Evolutionary conservation across 2,888 invertebrate genomes (phyloP), one percentile per base, ranked within the genome.

Genomic region (Eristalis intricaria): DNA sequence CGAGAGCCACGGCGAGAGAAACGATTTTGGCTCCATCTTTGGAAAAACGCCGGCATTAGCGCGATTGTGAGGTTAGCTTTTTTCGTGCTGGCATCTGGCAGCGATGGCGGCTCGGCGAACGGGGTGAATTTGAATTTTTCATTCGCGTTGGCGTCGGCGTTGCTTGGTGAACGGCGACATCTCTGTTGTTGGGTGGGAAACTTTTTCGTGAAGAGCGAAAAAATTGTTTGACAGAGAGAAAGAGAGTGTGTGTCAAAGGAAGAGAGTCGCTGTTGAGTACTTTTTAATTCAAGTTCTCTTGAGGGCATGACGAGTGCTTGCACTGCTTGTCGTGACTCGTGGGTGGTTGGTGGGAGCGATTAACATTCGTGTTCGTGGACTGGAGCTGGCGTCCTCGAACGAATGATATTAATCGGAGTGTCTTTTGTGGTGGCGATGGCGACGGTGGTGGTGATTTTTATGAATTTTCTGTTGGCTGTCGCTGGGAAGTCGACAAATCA

Each of bases 1-100:
- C 70, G 71, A 83, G 78, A 83, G 66, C 78, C 70, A 71, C 61
- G 70, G 40, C 19, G 50, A 50, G 78, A 73, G 61, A 66, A n/a
- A 35, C 90, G 89, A 82, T 81, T 70, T 58, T 89, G 86, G 89
- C 91, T 90, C 90, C 91, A 91, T 91, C 91, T 91, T 90, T 90
- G 89, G 89, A 89, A 89, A 89, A 89, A 65, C 56, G 5, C 13
- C 10, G 35, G 89, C 70, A 86, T 66, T 84, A 84, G 84, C 80
- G 80, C 71, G 63, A 75, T 84, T 79, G 85, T 89, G 90, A 89
- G 90, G 89, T 89, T 89, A 90, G 90, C 90, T 91, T 90, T 90
- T 81, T 78, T 80, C 64, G 73, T 80, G 81, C 60, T 74, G 40
- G 69, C 70, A 29, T 23, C 22, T 70, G 23, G 40, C 13, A 35